Evolutionary conservation across 2,888 invertebrate species (phyloP), one percentile per base, ranked within the genome.

Genomic region (Ctenicera cuprea): DNA sequence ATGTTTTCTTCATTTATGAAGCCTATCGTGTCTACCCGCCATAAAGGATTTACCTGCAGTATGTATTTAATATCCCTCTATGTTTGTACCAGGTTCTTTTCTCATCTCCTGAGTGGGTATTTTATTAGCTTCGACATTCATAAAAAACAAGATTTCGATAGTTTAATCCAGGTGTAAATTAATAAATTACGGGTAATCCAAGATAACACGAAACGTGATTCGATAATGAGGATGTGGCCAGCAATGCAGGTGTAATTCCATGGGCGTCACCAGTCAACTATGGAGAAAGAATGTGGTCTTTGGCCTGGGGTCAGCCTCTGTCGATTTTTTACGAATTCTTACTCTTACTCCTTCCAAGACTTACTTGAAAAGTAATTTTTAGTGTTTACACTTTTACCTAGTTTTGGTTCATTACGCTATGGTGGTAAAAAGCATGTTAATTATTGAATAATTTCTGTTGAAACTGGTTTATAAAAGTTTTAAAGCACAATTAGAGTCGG

Each of bases 261-360:
- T 37, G 14, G 52, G 65, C 52, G 37, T 26, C 18, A 7, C 37
- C 22, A 16, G 16, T 48, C 11, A 48, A 18, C 37, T 38, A 37
- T 65, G 38, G 22, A 26, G 52, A 65, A 65, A 65, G 65, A 65
- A 65, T 65, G 65, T 38, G 50, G 65, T 52, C 38, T 54, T 26
- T 54, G 30, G 54, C 30, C 14, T 5, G 22, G 30, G 54, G 54
- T 54, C 50, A 50, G 8, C 50, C 50, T 22, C 4, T 22, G 50
- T 11, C n/a, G 41, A 41, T 41, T n/a, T 14, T 41, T 48, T 48
- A 18, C 1, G 16, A 48, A 48, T 48, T 48, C 11, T 18, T 41
- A 14, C 7, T 7, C n/a, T n/a, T n/a, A n/a, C n/a, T n/a, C n/a
- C n/a, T n/a, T n/a, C n/a, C n/a, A n/a, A n/a, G n/a, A n/a, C n/a